A percentile compares a stretch with the other conserved stretches of the same genome.
phyloP scores from a whole-genome alignment of 2,797 vertebrate species.

The Microchirus variegatus region DNA sequence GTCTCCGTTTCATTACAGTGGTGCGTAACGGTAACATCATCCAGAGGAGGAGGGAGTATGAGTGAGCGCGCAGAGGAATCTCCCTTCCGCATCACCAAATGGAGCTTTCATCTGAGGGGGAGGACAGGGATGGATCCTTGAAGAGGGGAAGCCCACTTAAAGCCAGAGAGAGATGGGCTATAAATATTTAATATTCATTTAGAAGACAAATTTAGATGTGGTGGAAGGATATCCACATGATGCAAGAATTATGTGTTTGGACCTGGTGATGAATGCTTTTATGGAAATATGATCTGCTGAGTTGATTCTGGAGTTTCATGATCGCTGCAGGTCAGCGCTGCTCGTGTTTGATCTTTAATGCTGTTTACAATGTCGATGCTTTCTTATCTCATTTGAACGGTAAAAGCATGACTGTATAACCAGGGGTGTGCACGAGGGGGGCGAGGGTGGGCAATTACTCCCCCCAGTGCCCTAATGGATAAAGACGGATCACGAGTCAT shows the following conservation, averaged over 20 bases:
- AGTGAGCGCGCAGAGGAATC: constrained; percentile 76
- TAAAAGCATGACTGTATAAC: no score
- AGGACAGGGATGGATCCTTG: constrained; percentile 48
- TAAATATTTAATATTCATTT: constrained; percentile 50
- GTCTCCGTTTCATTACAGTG: constrained; percentile 73
- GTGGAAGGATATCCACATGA: background rate
- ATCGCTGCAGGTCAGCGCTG: background rate
- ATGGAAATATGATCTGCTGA: constrained; percentile 5
- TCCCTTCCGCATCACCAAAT: constrained; percentile 77
- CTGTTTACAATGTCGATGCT: no score
- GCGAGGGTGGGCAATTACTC: no score
- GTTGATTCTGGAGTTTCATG: constrained; percentile 3
- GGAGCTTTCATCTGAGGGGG: constrained; percentile 62
- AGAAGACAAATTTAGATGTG: constrained; percentile 2
- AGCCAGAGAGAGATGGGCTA: constrained; percentile 19
- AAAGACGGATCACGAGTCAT: no score
- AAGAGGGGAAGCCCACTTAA: constrained; percentile 65
- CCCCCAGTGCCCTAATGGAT: no score
- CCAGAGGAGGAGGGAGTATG: constrained; percentile 56
- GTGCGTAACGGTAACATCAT: constrained; percentile 77
- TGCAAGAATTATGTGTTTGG: constrained; percentile 1
- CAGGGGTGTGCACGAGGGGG: no score
- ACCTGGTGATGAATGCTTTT: background rate
- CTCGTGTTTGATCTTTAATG: background rate
- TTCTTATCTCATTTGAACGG: background rate